Evolutionary conservation across 1,140 invertebrate genomes (phyloP), one percentile per base, ranked within the genome.

Genomic region (Drosophila pruinosa): DNA sequence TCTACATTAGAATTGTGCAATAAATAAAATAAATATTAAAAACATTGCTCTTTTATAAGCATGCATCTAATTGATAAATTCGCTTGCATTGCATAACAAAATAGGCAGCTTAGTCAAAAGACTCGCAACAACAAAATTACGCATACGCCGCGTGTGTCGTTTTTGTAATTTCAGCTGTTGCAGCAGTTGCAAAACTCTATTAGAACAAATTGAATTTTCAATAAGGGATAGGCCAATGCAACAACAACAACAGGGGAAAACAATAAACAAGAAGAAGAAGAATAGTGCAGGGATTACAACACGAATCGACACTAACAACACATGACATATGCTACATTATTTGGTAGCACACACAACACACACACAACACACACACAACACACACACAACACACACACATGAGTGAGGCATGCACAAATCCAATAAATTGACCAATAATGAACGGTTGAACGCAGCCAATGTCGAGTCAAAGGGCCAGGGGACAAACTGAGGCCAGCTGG

Each of bases 351-450:
- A 50, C 50, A 28, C 17, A 7, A 52, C 4, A 34, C 5, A 45
- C 8, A 39, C 24, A 21, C 34, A 24, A 41, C 52, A 62, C 22
- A 56, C 12, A 53, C 19, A 41, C 14, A 41, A 26, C 48, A 34
- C 1, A 48, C 26, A 50, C 17, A 68, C 38, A 68, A 52, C 34
- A 41, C 28, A 52, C 4, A 14, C 38, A 54, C 3, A 48, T 28
- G 12, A 39, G 52, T 72, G 73, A 43, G 62, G 70, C 75, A 78
- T 85, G 77, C 75, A 85, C 85, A 85, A 89, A 85, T 89, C 86
- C 86, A 89, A 89, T 89, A 89, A 89, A 89, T 89, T 89, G 86
- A 89, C 86, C 86, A 89, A 89, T 85, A 89, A 89, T 89, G 80
- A 89, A 89, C 77, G 85, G 72, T 89, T 78, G 62, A 81, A 83